Conservation (phyloP, 2,888 invertebrate genomes). For the Heliconius hortense region DNA sequence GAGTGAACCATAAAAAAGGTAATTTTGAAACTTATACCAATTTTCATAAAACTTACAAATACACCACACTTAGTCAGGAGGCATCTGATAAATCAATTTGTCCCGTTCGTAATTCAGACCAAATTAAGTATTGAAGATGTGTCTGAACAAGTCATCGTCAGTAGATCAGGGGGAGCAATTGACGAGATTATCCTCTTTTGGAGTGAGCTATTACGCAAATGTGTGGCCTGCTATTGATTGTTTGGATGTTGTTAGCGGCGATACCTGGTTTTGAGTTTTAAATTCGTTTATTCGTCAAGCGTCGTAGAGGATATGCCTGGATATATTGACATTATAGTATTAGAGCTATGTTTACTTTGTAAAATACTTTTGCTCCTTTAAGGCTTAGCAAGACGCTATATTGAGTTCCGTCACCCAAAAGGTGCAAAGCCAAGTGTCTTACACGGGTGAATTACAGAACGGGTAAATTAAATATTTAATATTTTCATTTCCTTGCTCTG, state of each 20-base stretch:
- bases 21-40: not conserved
- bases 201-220: conserved; percentile 24
- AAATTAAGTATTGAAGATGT: conserved; percentile 30
- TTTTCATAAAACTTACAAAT: not conserved
- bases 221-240: conserved; percentile 22
- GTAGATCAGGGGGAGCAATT: conserved; percentile 27
- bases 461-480: too few species aligned
- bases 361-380: not conserved
- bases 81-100: conserved; percentile 27
- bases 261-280: not conserved
- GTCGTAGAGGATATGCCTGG: not conserved
- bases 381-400: not conserved
- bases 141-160: conserved; percentile 30
- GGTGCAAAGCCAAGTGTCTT: too few species aligned
- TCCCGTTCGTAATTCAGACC: conserved; percentile 25
- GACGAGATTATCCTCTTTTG: conserved; percentile 27
- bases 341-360: not conserved
- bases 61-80: not conserved
- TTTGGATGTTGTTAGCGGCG: not conserved
- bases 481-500: too few species aligned
- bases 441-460: too few species aligned
- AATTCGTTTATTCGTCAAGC: not conserved
- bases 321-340: too few species aligned
- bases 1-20: not conserved
- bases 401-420: not conserved